Conservation (phyloP, 2,888 invertebrate genomes). For the Stenurella melanura region DNA sequence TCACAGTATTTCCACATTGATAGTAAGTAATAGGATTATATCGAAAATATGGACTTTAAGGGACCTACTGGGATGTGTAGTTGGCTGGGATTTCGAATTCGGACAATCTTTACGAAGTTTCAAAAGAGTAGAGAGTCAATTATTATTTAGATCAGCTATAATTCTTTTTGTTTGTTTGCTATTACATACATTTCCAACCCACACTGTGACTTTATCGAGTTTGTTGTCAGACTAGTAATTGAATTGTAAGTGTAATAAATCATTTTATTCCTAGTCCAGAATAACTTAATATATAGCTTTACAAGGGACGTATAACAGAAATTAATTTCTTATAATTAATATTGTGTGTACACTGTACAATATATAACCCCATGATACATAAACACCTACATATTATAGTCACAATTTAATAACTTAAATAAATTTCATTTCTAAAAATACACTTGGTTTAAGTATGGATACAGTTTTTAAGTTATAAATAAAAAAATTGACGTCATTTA, state of each 20-base stretch:
- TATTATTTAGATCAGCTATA: slow-evolving; percentile 1
- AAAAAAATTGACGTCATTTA: too few relatives aligned
- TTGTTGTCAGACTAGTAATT: not conserved
- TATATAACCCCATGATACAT: too few relatives aligned
- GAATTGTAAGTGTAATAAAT: not conserved
- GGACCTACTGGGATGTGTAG: not conserved
- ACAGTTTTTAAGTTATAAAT: too few relatives aligned
- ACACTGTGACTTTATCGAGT: not conserved
- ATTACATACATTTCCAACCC: not conserved
- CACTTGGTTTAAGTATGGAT: too few relatives aligned
- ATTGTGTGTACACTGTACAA: too few relatives aligned
- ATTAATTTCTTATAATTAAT: too few relatives aligned
- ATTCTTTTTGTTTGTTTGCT: not conserved
- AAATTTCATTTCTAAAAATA: too few relatives aligned
- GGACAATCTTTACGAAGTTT: not conserved
- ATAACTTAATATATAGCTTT: too few relatives aligned
- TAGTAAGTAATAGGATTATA: not conserved
- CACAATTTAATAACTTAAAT: too few relatives aligned
- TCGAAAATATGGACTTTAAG: not conserved
- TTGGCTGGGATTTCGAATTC: not conserved
- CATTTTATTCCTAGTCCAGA: not conserved
- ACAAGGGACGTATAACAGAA: too few relatives aligned
- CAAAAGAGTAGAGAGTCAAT: not conserved
- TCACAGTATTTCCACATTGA: not conserved
- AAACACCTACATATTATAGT: too few relatives aligned